Conservation (phyloP, 2,888 invertebrate species). For the Villa cingulata region DNA sequence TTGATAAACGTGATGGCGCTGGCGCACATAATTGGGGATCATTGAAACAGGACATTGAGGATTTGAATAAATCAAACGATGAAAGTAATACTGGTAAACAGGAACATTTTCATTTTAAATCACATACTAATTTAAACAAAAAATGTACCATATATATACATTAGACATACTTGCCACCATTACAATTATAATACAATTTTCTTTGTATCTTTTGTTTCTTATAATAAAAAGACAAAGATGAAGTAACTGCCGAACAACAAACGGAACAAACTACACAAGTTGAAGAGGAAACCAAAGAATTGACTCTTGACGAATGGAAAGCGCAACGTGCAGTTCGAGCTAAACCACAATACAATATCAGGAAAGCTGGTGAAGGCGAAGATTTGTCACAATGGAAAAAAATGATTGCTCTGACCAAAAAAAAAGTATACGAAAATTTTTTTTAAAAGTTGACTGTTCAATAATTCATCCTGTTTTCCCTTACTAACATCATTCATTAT, state of each 20-base stretch:
- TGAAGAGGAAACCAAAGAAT: slow-evolving; percentile 64
- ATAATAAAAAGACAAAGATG: slow-evolving; percentile 27
- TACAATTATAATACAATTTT: too few species aligned
- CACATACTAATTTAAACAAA: too few species aligned
- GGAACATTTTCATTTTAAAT: slow-evolving; percentile 1
- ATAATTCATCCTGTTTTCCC: background rate
- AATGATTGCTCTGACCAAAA: slow-evolving; percentile 65
- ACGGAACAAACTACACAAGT: slow-evolving; percentile 36
- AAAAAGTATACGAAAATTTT: slow-evolving; percentile 43
- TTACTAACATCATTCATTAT: background rate
- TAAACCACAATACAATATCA: slow-evolving; percentile 78
- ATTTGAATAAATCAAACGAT: slow-evolving; percentile 26
- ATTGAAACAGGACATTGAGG: slow-evolving; percentile 77
- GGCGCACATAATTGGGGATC: slow-evolving; percentile 96
- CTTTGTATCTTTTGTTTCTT: slow-evolving; percentile 8
- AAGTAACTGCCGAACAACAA: slow-evolving; percentile 28
- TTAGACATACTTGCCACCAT: too few species aligned
- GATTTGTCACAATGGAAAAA: slow-evolving; percentile 87
- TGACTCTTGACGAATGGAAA: slow-evolving; percentile 92
- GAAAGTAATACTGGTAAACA: slow-evolving; percentile 12
- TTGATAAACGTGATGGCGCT: slow-evolving; percentile 88
- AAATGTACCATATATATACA: too few species aligned
- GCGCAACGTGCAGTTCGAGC: slow-evolving; percentile 65
- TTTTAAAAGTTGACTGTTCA: background rate
- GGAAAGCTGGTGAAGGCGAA: slow-evolving; percentile 90